Conservation (phyloP, 2,113 vertebrate species). For the Aptenodytes patagonicus region DNA sequence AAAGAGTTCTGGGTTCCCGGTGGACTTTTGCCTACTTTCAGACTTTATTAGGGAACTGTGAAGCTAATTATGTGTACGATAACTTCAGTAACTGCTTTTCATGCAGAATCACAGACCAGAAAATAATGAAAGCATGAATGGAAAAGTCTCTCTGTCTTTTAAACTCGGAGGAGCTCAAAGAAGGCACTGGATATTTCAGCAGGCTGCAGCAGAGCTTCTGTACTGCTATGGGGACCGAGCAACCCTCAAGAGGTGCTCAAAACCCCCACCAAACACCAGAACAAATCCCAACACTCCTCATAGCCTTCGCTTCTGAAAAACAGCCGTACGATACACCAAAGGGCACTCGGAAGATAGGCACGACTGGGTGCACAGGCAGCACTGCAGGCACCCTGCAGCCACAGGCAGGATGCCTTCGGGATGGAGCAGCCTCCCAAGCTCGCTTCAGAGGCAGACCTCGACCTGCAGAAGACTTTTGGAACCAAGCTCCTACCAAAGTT, state of each 20-base stretch:
- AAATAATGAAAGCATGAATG: background rate
- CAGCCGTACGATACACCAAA: fast-evolving
- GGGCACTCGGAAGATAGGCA: background rate
- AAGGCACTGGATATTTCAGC: background rate
- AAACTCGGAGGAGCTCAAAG: background rate
- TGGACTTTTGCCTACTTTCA: background rate
- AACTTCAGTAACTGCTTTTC: slow-evolving; percentile 11
- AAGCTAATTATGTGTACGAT: background rate
- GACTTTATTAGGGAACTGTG: slow-evolving; percentile 24
- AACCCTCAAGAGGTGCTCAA: background rate
- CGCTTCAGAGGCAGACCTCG: fast-evolving
- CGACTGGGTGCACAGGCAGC: fast-evolving
- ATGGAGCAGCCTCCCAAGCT: background rate
- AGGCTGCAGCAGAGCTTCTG: background rate
- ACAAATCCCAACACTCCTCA: background rate
- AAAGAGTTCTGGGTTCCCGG: background rate
- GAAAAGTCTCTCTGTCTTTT: background rate
- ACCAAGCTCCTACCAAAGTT: background rate
- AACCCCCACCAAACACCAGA: background rate
- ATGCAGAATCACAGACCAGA: slow-evolving; percentile 21
- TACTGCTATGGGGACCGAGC: fast-evolving
- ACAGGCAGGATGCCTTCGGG: fast-evolving
- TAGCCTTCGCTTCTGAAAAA: background rate
- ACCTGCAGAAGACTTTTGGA: background rate
- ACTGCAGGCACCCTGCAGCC: background rate